Conservation (phyloP, 2,888 invertebrate genomes). For the Orthonevra nobilis region DNA sequence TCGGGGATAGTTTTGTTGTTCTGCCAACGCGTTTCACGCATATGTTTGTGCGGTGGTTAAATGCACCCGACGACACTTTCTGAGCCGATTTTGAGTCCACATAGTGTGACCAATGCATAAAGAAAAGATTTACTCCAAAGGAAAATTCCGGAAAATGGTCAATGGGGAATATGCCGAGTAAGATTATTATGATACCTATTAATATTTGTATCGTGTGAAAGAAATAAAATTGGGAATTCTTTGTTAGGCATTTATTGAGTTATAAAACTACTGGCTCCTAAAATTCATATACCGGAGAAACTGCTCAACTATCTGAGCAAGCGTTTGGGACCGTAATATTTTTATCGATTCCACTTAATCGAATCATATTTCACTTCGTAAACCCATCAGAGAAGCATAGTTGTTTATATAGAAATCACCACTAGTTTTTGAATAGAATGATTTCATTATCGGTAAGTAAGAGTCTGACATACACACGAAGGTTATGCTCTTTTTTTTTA, state of each 20-base stretch:
- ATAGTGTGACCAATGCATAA: conserved; percentile 52
- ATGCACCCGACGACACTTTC: conserved; percentile 44
- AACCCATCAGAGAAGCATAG: too few species aligned
- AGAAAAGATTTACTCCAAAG: conserved; percentile 28
- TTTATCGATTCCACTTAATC: too few species aligned
- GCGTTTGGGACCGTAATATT: background rate
- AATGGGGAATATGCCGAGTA: conserved; percentile 21
- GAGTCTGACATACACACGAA: too few species aligned
- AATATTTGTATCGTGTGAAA: conserved; percentile 50
- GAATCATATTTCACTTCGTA: too few species aligned
- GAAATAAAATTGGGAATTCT: conserved; percentile 41
- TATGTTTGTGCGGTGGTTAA: conserved; percentile 5
- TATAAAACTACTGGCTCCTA: conserved; percentile 4
- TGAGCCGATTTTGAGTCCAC: conserved; percentile 32
- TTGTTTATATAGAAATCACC: too few species aligned
- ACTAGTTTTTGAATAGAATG: too few species aligned
- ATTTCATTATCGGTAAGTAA: too few species aligned
- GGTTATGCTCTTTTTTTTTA: too few species aligned
- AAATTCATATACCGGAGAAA: background rate
- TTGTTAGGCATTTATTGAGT: conserved; percentile 24
- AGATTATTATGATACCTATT: conserved; percentile 28
- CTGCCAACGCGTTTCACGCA: conserved; percentile 28
- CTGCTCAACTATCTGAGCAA: background rate
- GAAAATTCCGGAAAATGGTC: conserved; percentile 22
- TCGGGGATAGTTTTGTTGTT: conserved; percentile 10